phyloP scores from a whole-genome alignment of 2,888 invertebrate genomes.

The Xestobium rufovillosum region DNA sequence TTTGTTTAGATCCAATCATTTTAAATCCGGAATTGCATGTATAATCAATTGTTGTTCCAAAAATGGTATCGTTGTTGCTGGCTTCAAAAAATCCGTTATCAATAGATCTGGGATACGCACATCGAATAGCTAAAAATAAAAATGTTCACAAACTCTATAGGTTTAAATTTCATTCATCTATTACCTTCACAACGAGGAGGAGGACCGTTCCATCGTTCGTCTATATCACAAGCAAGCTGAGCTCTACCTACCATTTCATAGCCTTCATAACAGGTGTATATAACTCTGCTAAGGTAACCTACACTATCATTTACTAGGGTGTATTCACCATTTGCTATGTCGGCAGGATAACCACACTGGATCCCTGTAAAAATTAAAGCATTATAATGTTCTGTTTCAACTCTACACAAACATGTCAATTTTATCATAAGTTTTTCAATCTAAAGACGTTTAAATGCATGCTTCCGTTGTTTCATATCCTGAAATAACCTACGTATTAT shows the following conservation, averaged over 20 bases:
- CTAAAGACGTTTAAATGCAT: too few relatives aligned
- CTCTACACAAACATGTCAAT: too few relatives aligned
- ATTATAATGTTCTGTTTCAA: conserved; percentile 7
- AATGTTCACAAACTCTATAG: too few relatives aligned
- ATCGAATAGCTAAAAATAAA: conserved; percentile 66
- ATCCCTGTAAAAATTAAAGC: conserved; percentile 66
- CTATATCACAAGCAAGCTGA: conserved; percentile 80
- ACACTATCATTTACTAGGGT: conserved; percentile 76
- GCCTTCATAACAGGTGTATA: conserved; percentile 75
- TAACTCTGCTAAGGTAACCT: conserved; percentile 78
- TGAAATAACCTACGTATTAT: too few relatives aligned
- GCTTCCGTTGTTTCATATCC: too few relatives aligned
- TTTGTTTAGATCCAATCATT: conserved; percentile 58
- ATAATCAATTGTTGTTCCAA: conserved; percentile 69
- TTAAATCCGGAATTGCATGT: conserved; percentile 62
- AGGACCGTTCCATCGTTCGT: conserved; percentile 90
- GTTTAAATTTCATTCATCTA: too few relatives aligned
- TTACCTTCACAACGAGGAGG: conserved; percentile 82
- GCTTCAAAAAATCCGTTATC: conserved; percentile 53
- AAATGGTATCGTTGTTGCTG: conserved; percentile 54
- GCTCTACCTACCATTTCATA: conserved; percentile 81
- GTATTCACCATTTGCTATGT: conserved; percentile 75
- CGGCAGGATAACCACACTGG: conserved; percentile 84
- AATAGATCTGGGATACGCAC: conserved; percentile 60
- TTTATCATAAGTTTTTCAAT: too few relatives aligned